These are phyloP conservation scores for Botia almorhae DNA, from an alignment of 2,797 vertebrate genomes.

Conservation along the genomic window DNA sequence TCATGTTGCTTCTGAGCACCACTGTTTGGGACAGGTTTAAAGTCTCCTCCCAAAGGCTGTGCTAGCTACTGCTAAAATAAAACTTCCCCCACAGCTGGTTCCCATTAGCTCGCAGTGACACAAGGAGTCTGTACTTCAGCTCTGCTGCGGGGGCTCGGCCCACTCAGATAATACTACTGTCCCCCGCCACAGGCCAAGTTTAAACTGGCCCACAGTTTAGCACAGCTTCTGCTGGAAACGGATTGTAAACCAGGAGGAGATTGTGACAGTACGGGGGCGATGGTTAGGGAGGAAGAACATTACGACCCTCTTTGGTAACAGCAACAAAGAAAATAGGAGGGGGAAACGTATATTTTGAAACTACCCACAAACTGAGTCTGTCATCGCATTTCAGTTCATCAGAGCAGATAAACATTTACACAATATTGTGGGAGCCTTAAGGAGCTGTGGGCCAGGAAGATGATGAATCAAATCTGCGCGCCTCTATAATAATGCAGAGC, in stretches of 20 bases:
- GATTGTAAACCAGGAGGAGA: slow-evolving; percentile 49
- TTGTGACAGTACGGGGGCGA: slow-evolving; percentile 9
- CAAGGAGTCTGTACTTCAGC: slow-evolving; percentile 69
- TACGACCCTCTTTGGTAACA: not conserved
- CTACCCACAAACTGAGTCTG: not conserved
- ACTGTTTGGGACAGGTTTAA: slow-evolving; percentile 63
- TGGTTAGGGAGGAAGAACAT: slow-evolving; percentile 37
- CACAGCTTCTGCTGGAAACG: slow-evolving; percentile 55
- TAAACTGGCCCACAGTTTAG: slow-evolving; percentile 55
- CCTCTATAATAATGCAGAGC: not conserved
- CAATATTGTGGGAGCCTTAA: not conserved
- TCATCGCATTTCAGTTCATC: slow-evolving; percentile 22
- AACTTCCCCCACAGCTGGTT: slow-evolving; percentile 78
- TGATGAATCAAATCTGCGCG: not conserved
- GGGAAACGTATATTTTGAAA: not conserved
- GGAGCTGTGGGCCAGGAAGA: too few species aligned
- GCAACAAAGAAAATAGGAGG: not conserved
- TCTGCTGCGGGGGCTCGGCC: slow-evolving; percentile 58
- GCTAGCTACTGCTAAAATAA: slow-evolving; percentile 76
- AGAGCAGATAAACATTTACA: slow-evolving; percentile 12
- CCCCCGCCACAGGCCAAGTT: slow-evolving; percentile 59
- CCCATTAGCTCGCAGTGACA: slow-evolving; percentile 77
- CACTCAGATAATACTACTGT: slow-evolving; percentile 64
- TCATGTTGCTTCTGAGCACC: slow-evolving; percentile 12
- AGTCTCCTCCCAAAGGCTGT: slow-evolving; percentile 61